Base-by-base conservation (phyloP, 2,113 vertebrate species). In the Pogona vitticeps region DNA sequence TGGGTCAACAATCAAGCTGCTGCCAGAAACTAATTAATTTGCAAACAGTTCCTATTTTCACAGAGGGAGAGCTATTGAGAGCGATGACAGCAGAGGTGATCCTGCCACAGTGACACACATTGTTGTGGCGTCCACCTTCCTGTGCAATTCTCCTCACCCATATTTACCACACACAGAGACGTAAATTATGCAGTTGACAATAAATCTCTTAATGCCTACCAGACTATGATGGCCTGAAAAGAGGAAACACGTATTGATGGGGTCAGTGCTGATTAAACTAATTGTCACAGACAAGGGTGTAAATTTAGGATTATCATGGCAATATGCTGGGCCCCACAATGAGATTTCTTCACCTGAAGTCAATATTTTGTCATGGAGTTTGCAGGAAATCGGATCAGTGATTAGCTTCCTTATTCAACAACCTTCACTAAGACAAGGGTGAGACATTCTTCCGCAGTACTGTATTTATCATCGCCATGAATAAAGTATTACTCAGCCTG, bases 21-120 rank as follows among this genome's bases (percentile, higher is more conserved):
- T 88, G 94, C 96, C 96, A 97, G 96, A 97, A 97, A 97, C 96
- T 97, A 97, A 97, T 97, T 97, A 97, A 96, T 97, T 96, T 97
- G 96, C 96, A 97, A 97, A 97, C 95, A 96, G 97, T 91, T 89
- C 95, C 94, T 93, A 95, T 96, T 96, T 96, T 96, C 96, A 96
- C 97, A 96, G 96, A 91, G 94, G 96, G 95, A 94, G 95, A 95
- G 94, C 96, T 96, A 96, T 96, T 96, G 95, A 96, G 95, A 96
- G 92, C 94, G 92, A 70, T 96, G 96, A 97, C 96, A 95, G 94
- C 90, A 94, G 94, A 94, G 95, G 95, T 91, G 80, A 94, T 95
- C 95, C 95, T 95, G 94, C 95, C 94, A 93, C 93, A 92, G 95
- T 95, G 96, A 96, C 95, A 96, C 89, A 84, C 86, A 97, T 97